A percentile compares a stretch with the other conserved stretches of the same genome.
Conservation (phyloP, 2,888 invertebrate species). For the Clunio marinus region DNA sequence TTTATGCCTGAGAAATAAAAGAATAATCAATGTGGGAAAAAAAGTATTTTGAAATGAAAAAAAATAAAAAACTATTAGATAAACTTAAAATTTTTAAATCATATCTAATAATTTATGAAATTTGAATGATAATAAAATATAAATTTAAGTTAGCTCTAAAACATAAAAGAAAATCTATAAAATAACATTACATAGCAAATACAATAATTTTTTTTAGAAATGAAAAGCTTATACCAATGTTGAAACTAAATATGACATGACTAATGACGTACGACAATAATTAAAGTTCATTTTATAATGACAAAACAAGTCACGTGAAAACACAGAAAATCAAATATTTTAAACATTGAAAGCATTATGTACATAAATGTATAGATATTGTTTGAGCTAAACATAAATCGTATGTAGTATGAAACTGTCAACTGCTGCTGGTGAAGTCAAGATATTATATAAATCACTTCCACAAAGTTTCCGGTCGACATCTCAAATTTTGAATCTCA, state of each 20-base stretch:
- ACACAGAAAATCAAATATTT: no score
- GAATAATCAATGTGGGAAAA: not conserved
- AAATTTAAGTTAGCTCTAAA: conserved; percentile 11
- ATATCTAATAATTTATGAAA: no score
- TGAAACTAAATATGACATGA: conserved; percentile 21
- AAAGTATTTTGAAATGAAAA: not conserved
- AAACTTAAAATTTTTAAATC: not conserved
- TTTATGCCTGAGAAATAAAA: conserved; percentile 23
- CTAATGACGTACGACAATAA: conserved; percentile 31
- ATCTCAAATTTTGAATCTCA: no score
- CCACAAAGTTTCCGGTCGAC: no score
- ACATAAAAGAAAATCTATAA: not conserved
- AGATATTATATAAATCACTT: no score
- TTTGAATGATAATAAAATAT: no score
- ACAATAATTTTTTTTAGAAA: conserved; percentile 27
- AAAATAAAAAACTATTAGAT: not conserved
- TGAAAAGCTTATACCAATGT: conserved; percentile 36
- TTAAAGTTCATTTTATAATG: conserved; percentile 10
- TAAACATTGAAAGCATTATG: no score
- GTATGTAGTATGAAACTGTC: no score
- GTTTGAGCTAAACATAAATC: no score
- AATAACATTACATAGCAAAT: conserved; percentile 23
- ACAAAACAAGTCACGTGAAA: no score
- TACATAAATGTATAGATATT: no score
- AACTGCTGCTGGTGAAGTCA: conserved; percentile 29